Base-by-base conservation (phyloP, 1,140 invertebrate genomes). In the Danaus plexippus region DNA sequence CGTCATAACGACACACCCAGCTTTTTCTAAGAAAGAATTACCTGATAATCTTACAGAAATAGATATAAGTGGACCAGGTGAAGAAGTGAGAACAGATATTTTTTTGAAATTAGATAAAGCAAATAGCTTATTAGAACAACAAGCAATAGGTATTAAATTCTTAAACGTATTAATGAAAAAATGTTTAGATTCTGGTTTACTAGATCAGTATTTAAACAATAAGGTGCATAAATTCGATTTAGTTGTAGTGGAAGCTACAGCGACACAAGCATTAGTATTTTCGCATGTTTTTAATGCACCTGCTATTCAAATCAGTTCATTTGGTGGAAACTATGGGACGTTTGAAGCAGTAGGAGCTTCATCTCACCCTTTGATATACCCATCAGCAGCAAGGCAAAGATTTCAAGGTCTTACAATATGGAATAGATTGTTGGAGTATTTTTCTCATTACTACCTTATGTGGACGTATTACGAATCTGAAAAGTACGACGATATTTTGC, bases 281-380 rank as follows among this genome's bases (percentile, higher is more conserved):
- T 73, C 75, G 0, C 64, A 85, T 47, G 53, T 67, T 42, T 80
- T 83, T 52, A 64, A 79, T 10, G 77, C 66, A 18, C 83, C 80
- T 11, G 53, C 84, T 0, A 77, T 88, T 12, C 61, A 66, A 12
- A 47, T 87, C 1, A 76, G 71, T 12, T 77, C 84, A 0, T 66
- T 73, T 9, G 59, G 63, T 12, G 54, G 56, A 9, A 52, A 56
- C 1, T 9, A 47, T 2, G 51, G 59, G 9, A 61, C 54, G 1
- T 64, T 57, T 12, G 52, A 70, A 11, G 51, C 54, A 0, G 56
- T 80, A 7, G 88, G 88, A n/a, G 82, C 79, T 61, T 74, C 80
- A 8, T 56, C 71, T 6, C 80, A 88, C 54, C 77, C 83, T 0
- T 54, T 87, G 9, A 62, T 85, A 11, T 73, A 85, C 56, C 87